Evolutionary conservation across 2,888 invertebrate species (phyloP), one percentile per base, ranked within the genome.

Genomic region (Chorisops tibialis): DNA sequence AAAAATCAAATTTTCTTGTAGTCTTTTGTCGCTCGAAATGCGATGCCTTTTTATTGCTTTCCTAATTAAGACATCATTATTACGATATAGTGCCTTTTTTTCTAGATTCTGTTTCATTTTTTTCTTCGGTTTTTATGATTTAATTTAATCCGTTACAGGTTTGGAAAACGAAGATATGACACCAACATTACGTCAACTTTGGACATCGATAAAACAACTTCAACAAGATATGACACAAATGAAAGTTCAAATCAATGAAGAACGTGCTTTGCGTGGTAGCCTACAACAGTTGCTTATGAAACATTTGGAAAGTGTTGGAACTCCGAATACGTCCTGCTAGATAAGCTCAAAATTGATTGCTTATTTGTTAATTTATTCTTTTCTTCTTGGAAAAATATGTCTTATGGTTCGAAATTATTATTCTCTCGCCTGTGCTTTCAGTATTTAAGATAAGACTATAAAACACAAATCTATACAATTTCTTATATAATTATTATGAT

Each of bases 141-240:
- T 30, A 2, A 30, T 30, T 30, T 30, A 30, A 30, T 38, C 37
- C 50, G 48, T 68, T 69, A 0, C 67, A 78, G 78, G 78, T 68
- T 72, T 78, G 68, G 79, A 78, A 70, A 78, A 79, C 69, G 79
- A 78, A 63, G 77, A 77, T 68, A 75, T 75, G 75, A 79, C 78
- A 41, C 78, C 79, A 18, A 79, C 78, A 5, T 62, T 78, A 67
- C 72, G 77, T 37, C 78, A 79, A 69, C 70, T 79, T 35, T 79
- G 77, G 76, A 74, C 76, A 16, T 73, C 77, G 64, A 75, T 79
- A 30, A 71, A 74, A 6, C 78, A 79, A 69, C 73, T 79, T 71
- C 79, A 79, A 64, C 75, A 75, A 70, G 78, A 78, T 64, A 75
- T 79, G 74, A 72, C 74, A 22, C 78, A 78, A 69, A 76, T 78